Base-by-base conservation (phyloP, 2,888 invertebrate species). In the Pyrochroa serraticornis region DNA sequence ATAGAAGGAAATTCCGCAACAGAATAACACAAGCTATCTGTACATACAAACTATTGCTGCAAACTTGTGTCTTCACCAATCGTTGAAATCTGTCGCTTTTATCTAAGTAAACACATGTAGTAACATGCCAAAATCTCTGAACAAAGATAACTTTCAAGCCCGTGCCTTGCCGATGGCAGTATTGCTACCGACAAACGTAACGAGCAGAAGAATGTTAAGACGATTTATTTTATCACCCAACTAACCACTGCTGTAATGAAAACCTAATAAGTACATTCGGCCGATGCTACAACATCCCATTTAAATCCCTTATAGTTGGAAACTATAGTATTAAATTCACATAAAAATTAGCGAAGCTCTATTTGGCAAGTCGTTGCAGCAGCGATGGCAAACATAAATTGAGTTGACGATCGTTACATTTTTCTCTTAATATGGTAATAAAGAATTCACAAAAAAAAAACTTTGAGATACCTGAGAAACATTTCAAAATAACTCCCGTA, bases 91-190 rank as follows among this genome's bases (percentile, higher is more conserved):
- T 52, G 44, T 35, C 42, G 35, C 9, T 55, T 41, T 43, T 30
- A 9, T 34, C 7, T 34, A 48, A 49, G 48, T 37, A 32, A 48
- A 10, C 41, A 5, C 36, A 54, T 54, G 36, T 54, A 47, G 22
- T 5, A 3, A 22, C 49, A 56, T 56, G 48, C 49, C 38, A 38
- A 42, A 48, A 36, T 36, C 13, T 36, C 43, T 56, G 49, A 44
- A 59, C 60, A 62, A 65, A 64, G 61, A 67, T 68, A 65, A 64
- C 68, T 65, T 71, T 68, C 65, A 67, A 65, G 58, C 52, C 59
- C 57, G 62, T 62, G 64, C 59, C 51, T 64, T 54, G 57, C 43
- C 58, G 48, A 63, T 65, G 54, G 61, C 50, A 53, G 58, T 56
- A 56, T 52, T 54, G 62, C 22, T 22, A 60, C 59, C 60, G 62